Evolutionary conservation across 2,888 invertebrate genomes (phyloP).

Genomic region (Pasiphila rectangulata): DNA sequence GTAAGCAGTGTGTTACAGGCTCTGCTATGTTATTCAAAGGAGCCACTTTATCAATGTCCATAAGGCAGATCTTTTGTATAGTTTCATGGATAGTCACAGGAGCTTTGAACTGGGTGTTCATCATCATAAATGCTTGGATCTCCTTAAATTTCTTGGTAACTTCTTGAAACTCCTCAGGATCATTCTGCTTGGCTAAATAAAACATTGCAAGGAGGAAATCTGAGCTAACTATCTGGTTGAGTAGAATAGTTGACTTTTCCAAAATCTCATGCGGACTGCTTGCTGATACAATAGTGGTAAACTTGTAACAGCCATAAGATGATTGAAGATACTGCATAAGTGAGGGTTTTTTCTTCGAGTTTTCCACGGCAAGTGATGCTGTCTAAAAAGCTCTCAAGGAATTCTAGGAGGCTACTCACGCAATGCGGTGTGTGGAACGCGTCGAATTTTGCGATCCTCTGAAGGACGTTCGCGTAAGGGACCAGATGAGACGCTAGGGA

Average conservation of each 20-base stretch:
- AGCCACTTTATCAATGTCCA: conserved; percentile 83
- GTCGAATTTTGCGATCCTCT: conserved; percentile 93
- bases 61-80: conserved; percentile 81
- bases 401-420: conserved; percentile 90
- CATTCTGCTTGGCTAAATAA: conserved; percentile 90
- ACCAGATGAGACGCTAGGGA: conserved; percentile 94
- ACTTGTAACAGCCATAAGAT: conserved; percentile 91
- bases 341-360: conserved; percentile 91
- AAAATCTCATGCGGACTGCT: conserved; percentile 80
- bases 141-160: conserved; percentile 89
- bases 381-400: conserved; percentile 86
- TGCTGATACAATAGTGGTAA: conserved; percentile 77
- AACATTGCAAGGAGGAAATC: conserved; percentile 91
- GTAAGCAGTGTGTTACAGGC: conserved; percentile 86
- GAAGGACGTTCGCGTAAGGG: conserved; percentile 93
- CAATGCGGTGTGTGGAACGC: conserved; percentile 94
- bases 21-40: conserved; percentile 80
- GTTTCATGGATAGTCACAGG: conserved; percentile 81
- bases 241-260: conserved; percentile 84
- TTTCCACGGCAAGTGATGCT: conserved; percentile 87
- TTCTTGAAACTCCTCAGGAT: conserved; percentile 83
- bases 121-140: conserved; percentile 82
- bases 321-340: conserved; percentile 90
- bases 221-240: conserved; percentile 85
- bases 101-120: conserved; percentile 79